These are phyloP conservation scores for Arothron firmamentum DNA, from an alignment of 2,113 vertebrate genomes.

Conservation along the genomic window DNA sequence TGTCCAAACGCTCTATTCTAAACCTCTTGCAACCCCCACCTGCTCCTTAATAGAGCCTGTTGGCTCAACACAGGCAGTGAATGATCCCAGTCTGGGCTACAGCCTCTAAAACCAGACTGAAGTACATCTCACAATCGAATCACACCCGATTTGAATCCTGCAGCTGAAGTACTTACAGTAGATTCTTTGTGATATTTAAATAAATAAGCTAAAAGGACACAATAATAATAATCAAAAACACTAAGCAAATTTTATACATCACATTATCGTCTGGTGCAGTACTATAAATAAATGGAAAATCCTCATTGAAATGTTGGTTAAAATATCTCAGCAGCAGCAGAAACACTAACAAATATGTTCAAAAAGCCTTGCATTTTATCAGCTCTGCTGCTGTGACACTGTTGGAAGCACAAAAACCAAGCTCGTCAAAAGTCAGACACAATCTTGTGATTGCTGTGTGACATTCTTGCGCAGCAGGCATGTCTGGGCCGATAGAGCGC, in stretches of 20 bases:
- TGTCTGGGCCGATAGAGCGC: conserved; percentile 8
- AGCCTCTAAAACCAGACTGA: conserved; percentile 19
- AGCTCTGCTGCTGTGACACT: background rate
- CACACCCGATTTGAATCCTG: no score
- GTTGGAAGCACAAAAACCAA: conserved; percentile 1
- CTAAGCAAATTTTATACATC: no score
- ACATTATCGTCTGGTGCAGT: no score
- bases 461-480: conserved; percentile 21
- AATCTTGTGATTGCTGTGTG: conserved; percentile 21
- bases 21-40: conserved; percentile 22
- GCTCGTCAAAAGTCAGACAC: conserved; percentile 4
- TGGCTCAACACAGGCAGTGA: conserved; percentile 20
- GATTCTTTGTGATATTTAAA: no score
- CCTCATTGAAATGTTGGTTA: no score
- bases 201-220: no score
- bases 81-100: conserved; percentile 10
- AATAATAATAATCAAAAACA: no score
- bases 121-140: background rate
- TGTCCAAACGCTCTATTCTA: conserved; percentile 59
- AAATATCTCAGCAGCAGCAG: background rate
- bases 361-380: no score
- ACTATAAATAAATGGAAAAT: no score
- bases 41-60: conserved; percentile 34
- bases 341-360: background rate
- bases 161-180: no score